Base-by-base conservation (phyloP, 2,113 vertebrate genomes). In the Scartelaos histophorus region DNA sequence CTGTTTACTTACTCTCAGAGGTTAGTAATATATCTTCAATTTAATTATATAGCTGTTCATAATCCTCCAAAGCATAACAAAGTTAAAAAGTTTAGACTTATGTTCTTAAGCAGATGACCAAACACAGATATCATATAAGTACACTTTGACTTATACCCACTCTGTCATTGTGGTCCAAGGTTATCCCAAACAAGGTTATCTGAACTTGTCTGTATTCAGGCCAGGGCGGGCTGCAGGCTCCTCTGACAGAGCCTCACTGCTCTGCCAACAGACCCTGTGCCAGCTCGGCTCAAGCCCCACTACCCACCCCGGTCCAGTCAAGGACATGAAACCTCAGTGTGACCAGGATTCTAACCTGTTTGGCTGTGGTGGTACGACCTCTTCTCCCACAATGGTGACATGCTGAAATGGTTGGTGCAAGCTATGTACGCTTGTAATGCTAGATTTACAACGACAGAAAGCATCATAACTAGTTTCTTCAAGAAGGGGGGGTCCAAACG, bases 271-370 rank as follows among this genome's bases (percentile, higher is more conserved):
- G 78, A 73, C 78, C 13, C 15, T 22, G 73, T 83, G 84, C 86
- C 86, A 89, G 79, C 71, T 88, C 88, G 87, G 88, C 88, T 75
- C 43, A 1, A 10, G 70, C 58, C 73, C 38, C 47, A 13, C 16
- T 79, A 83, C 90, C 84, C 84, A 85, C 88, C 61, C 72, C 71
- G 76, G 83, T 81, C 85, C 78, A 83, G 86, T 92, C 89, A 89
- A 91, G 89, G 89, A 80, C 88, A 88, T 89, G 83, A 87, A 87
- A 62, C 67, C 15, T 79, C 76, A 75, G 65, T 80, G 77, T 71
- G 73, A 69, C 84, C 88, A 88, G 77, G 81, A 83, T 84, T 80
- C 76, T 79, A 75, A 75, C 76, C 60, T 71, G 81, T 80, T 82
- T 83, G 49, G 73, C 73, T 79, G 67, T 74, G 70, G 75, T 76